These are phyloP conservation scores for Yasuhikotakia modesta DNA, from an alignment of 2,797 vertebrate genomes.

Conservation along the genomic window DNA sequence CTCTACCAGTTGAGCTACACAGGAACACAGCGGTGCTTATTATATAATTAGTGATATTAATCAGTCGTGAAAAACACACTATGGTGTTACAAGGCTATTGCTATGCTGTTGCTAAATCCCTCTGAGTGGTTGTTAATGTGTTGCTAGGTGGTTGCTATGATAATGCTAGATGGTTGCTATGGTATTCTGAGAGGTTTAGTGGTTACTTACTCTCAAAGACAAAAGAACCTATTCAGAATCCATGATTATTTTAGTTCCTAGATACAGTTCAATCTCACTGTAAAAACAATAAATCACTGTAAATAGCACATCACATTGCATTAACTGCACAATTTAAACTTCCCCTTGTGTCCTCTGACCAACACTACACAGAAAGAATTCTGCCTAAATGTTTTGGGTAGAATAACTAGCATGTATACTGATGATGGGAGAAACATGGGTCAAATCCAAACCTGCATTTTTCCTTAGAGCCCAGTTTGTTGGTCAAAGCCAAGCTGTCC, in stretches of 20 bases:
- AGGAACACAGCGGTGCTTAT: no score
- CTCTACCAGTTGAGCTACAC: no score
- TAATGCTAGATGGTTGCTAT: not conserved
- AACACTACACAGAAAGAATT: not conserved
- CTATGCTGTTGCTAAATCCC: not conserved
- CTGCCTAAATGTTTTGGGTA: no score
- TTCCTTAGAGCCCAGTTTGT: slow-evolving; percentile 29
- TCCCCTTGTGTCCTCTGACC: no score
- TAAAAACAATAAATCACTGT: not conserved
- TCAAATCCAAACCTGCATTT: not conserved
- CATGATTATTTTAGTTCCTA: no score
- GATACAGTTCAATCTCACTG: no score
- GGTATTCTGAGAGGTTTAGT: no score
- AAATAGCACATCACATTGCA: not conserved
- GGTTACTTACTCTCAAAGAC: not conserved
- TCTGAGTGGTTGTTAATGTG: no score
- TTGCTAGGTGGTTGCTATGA: not conserved
- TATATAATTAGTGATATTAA: no score
- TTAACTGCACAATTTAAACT: no score
- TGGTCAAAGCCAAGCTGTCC: slow-evolving; percentile 48
- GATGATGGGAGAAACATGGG: not conserved
- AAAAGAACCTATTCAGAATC: not conserved
- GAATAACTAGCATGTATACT: not conserved
- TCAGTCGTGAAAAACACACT: no score
- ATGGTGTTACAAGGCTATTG: not conserved